A percentile compares a stretch with the other conserved stretches of the same genome.
Evolutionary conservation across 1,140 invertebrate species (phyloP).

Genomic region (Tetranychus urticae): DNA sequence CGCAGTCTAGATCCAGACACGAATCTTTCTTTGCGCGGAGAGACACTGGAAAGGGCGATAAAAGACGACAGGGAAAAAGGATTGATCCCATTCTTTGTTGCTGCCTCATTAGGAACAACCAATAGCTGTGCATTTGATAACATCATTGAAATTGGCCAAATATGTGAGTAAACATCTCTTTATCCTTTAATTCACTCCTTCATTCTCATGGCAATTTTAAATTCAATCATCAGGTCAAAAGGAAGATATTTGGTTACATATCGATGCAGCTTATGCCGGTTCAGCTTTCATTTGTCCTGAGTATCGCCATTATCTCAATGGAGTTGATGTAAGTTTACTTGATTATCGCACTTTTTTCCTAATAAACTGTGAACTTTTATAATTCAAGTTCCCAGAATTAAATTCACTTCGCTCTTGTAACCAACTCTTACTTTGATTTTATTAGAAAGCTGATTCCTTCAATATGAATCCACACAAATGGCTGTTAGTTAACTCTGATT

Average conservation of each 20-base stretch:
- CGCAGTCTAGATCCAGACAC: conserved; percentile 89
- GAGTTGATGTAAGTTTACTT: conserved; percentile 44
- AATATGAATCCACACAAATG: conserved; percentile 98
- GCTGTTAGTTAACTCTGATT: conserved; percentile 87
- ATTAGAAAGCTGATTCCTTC: conserved; percentile 70
- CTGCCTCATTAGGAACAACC: conserved; percentile 52
- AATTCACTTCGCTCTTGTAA: background rate
- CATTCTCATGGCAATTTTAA: no score
- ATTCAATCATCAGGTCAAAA: conserved; percentile 23
- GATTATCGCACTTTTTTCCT: conserved; percentile 80
- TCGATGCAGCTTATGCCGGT: conserved; percentile 63
- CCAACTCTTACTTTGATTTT: conserved; percentile 6
- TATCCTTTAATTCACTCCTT: conserved; percentile 17
- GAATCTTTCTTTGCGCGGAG: conserved; percentile 42
- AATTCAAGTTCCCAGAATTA: conserved; percentile 22
- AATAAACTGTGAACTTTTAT: conserved; percentile 46
- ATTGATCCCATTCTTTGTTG: conserved; percentile 84
- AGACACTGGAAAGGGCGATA: conserved; percentile 13
- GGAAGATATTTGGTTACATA: conserved; percentile 38
- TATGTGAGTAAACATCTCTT: conserved; percentile 26
- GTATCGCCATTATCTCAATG: conserved; percentile 47
- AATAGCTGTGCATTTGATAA: conserved; percentile 84
- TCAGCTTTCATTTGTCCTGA: conserved; percentile 83
- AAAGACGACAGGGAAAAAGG: conserved; percentile 75
- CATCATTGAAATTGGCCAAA: conserved; percentile 64